These are phyloP conservation scores for Stenopsyche tienmushanensis DNA, from an alignment of 1,140 invertebrate genomes.

Conservation along the genomic window DNA sequence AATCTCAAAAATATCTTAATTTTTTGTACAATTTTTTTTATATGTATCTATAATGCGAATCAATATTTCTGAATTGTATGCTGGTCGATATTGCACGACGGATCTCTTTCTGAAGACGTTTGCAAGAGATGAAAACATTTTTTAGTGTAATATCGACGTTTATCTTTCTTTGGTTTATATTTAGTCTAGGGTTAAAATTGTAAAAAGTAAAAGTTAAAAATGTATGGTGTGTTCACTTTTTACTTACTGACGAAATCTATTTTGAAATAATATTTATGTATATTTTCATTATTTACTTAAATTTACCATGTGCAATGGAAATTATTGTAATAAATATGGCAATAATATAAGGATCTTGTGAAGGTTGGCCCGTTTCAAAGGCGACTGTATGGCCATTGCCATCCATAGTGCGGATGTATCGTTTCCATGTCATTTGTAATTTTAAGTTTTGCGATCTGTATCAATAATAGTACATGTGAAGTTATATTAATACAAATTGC, in stretches of 20 bases:
- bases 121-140: too few relatives aligned
- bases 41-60: too few relatives aligned
- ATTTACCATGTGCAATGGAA: constrained; percentile 21
- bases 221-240: constrained; percentile 31
- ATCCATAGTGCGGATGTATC: neutral
- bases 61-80: too few relatives aligned
- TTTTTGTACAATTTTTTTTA: too few relatives aligned
- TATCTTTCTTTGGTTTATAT: neutral
- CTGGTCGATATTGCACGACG: too few relatives aligned
- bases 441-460: constrained; percentile 10
- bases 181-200: constrained; percentile 19
- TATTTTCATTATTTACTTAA: constrained; percentile 14
- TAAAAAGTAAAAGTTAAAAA: constrained; percentile 15
- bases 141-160: too few relatives aligned
- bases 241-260: constrained; percentile 26
- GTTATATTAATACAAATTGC: constrained; percentile 28
- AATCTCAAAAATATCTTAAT: too few relatives aligned
- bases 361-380: constrained; percentile 7
- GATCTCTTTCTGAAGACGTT: too few relatives aligned
- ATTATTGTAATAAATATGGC: constrained; percentile 15
- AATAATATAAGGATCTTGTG: constrained; percentile 10
- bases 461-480: constrained; percentile 15
- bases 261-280: constrained; percentile 22
- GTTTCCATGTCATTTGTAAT: constrained; percentile 7
- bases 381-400: constrained; percentile 8